Percentiles rank a stretch among this genome's conserved stretches.
These are phyloP conservation scores for Sebastes variabilis DNA, from an alignment of 2,797 vertebrate genomes.

Conservation along the genomic window DNA sequence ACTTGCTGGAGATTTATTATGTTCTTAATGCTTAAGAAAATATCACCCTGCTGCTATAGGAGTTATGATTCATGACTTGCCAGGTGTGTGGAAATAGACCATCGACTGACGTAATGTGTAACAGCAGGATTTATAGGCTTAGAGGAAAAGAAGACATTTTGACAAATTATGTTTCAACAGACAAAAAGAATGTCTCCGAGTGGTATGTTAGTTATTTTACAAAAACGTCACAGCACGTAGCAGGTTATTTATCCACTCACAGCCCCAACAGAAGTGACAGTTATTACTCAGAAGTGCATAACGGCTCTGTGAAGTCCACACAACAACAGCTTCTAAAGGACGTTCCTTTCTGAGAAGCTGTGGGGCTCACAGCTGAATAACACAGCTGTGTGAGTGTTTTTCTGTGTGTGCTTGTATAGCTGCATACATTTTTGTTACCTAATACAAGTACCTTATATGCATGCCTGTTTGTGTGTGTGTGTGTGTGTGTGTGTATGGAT, in stretches of 20 bases:
- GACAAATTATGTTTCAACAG: not conserved
- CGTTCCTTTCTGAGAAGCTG: not conserved
- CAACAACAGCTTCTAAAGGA: conserved; percentile 7
- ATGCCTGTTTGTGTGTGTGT: not conserved
- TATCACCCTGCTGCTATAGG: not conserved
- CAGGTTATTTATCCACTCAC: conserved; percentile 1
- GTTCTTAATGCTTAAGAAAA: not conserved
- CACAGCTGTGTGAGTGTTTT: conserved; percentile 25
- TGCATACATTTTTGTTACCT: not conserved
- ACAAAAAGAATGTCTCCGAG: not conserved
- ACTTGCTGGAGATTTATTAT: not conserved
- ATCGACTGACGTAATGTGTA: not conserved
- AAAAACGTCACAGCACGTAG: not conserved
- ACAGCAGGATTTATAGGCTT: conserved; percentile 18
- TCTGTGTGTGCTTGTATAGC: not conserved
- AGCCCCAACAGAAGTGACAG: conserved; percentile 6
- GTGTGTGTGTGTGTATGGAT: not conserved
- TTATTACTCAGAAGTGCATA: conserved; percentile 17
- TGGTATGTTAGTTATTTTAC: not conserved
- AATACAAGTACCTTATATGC: not conserved
- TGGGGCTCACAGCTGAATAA: conserved; percentile 8
- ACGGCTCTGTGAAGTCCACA: not conserved
- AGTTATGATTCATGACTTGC: not conserved
- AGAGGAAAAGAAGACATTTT: not conserved
- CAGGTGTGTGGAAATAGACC: conserved; percentile 20